A percentile compares a stretch with the other conserved stretches of the same genome.
Conservation (phyloP, 1,140 invertebrate genomes). For the Solenopsis invicta region DNA sequence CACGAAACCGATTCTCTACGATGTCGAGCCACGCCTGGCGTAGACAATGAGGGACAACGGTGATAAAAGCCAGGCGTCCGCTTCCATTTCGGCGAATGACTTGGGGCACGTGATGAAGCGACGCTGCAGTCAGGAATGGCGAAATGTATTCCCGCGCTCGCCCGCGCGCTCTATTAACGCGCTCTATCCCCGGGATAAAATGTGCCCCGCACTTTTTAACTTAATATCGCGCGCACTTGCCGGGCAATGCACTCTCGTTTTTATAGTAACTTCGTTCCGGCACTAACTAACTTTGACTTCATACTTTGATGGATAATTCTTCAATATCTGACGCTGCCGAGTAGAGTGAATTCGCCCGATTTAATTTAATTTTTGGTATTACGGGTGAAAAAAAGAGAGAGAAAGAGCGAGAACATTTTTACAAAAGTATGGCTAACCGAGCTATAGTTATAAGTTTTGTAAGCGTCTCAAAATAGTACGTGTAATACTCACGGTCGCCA, state of each 20-base stretch:
- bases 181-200: slow-evolving; percentile 18
- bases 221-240: slow-evolving; percentile 37
- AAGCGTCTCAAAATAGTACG: not conserved
- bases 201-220: slow-evolving; percentile 44
- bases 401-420: not conserved
- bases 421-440: not conserved
- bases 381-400: no score
- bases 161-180: slow-evolving; percentile 25
- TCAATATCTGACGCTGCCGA: not conserved
- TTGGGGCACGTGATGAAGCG: slow-evolving; percentile 30
- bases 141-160: slow-evolving; percentile 4
- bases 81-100: slow-evolving; percentile 5
- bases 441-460: not conserved
- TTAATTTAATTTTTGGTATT: not conserved
- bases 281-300: slow-evolving; percentile 38
- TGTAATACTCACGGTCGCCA: not conserved
- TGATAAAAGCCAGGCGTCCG: slow-evolving; percentile 27
- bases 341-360: not conserved
- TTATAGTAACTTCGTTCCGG: slow-evolving; percentile 39
- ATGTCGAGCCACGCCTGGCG: slow-evolving; percentile 24
- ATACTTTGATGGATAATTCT: slow-evolving; percentile 23
- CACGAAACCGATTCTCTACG: slow-evolving; percentile 66
- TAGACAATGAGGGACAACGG: slow-evolving; percentile 22
- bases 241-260: slow-evolving; percentile 36
- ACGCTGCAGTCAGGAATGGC: not conserved